phyloP scores from a whole-genome alignment of 1,140 invertebrate species.

The Nephila pilipes region DNA sequence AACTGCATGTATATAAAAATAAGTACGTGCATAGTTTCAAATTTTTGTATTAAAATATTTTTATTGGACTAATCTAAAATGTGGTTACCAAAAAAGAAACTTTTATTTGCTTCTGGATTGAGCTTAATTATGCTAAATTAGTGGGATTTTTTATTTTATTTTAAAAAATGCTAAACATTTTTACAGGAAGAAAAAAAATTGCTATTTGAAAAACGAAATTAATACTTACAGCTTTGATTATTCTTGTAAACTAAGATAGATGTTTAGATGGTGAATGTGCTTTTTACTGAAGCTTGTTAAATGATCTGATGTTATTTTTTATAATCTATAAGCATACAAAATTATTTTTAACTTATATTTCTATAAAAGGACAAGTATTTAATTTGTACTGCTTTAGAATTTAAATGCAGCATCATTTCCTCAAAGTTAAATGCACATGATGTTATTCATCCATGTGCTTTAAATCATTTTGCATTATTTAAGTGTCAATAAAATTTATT shows the following conservation, averaged over 20 bases:
- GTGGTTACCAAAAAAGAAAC: no score
- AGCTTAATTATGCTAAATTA: no score
- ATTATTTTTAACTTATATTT: slow-evolving; percentile 22
- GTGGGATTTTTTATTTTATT: no score
- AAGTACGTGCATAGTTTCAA: no score
- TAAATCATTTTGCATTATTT: background rate
- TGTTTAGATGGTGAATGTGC: background rate
- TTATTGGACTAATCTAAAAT: no score
- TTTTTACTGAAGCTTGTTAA: slow-evolving; percentile 26
- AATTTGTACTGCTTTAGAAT: background rate
- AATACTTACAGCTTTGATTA: background rate
- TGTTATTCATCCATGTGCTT: background rate
- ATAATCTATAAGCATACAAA: background rate
- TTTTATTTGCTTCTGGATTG: no score
- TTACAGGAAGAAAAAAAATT: no score
- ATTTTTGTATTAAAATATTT: no score
- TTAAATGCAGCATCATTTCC: background rate
- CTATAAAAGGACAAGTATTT: background rate
- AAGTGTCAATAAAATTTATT: background rate
- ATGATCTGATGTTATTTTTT: slow-evolving; percentile 9
- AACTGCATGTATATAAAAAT: no score
- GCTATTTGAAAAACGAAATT: background rate
- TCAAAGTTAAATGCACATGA: background rate
- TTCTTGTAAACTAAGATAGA: background rate
- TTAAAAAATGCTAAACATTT: no score